phyloP scores from a whole-genome alignment of 2,888 invertebrate species.

The Coenonympha glycerion region DNA sequence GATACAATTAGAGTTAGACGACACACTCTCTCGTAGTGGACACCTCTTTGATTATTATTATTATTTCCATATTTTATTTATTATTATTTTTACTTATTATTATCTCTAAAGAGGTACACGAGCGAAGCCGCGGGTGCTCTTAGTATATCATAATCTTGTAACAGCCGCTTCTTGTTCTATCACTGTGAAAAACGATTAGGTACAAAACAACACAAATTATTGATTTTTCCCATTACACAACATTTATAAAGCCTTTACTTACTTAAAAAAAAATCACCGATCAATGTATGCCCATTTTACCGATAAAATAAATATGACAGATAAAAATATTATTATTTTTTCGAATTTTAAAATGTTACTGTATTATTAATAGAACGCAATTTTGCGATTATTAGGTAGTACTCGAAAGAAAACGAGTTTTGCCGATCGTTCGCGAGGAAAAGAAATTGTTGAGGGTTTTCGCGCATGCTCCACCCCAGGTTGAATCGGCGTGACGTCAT shows the following conservation, averaged over 20 bases:
- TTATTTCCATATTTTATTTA: too few relatives aligned
- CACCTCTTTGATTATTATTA: too few relatives aligned
- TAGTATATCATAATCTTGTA: neutral
- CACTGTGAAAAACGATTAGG: neutral
- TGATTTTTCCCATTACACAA: conserved; percentile 5
- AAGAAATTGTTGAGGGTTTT: conserved; percentile 49
- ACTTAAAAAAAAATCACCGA: neutral
- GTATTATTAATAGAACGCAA: neutral
- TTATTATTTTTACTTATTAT: too few relatives aligned
- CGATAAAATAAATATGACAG: neutral
- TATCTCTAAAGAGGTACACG: too few relatives aligned
- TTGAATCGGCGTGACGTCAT: conserved; percentile 51
- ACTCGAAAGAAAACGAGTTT: conserved; percentile 39
- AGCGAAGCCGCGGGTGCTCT: too few relatives aligned
- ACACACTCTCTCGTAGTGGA: too few relatives aligned
- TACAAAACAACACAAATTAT: neutral
- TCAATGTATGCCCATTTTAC: neutral
- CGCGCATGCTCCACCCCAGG: conserved; percentile 57
- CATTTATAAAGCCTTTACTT: neutral
- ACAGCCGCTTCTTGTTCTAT: neutral
- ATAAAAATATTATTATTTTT: too few relatives aligned
- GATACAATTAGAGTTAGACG: too few relatives aligned
- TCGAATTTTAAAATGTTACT: neutral
- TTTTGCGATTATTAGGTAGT: conserved; percentile 30
- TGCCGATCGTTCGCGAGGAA: conserved; percentile 39